A percentile compares a stretch with the other conserved stretches of the same genome.
These are phyloP conservation scores for Helicoverpa assulta DNA, from an alignment of 2,888 invertebrate species.

Conservation along the genomic window DNA sequence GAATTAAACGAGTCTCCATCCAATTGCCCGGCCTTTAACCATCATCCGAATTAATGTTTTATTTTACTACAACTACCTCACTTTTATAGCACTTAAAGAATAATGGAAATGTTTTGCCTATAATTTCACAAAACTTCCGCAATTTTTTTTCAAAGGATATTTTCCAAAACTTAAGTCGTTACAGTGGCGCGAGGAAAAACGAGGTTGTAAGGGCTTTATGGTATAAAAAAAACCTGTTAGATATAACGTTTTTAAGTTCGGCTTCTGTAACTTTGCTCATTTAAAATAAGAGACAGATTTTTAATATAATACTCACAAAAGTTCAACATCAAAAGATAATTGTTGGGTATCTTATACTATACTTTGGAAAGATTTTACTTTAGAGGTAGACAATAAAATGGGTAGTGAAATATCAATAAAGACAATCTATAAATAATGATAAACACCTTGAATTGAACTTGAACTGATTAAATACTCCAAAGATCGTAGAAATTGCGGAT, in stretches of 20 bases:
- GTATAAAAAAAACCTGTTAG: slow-evolving; percentile 24
- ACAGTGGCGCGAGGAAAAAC: slow-evolving; percentile 32
- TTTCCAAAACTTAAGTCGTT: slow-evolving; percentile 41
- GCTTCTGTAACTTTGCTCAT: slow-evolving; percentile 27
- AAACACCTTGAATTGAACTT: too few species aligned
- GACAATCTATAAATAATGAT: too few species aligned
- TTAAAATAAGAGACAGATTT: slow-evolving; percentile 26
- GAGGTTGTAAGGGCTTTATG: slow-evolving; percentile 18
- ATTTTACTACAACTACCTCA: slow-evolving; percentile 27
- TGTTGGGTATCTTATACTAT: too few species aligned
- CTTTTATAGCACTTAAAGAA: slow-evolving; percentile 27
- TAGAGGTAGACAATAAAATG: too few species aligned
- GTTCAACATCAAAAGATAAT: too few species aligned
- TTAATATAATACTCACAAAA: neutral
- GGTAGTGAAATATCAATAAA: too few species aligned
- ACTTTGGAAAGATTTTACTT: too few species aligned
- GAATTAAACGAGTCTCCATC: slow-evolving; percentile 48
- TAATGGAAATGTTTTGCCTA: slow-evolving; percentile 34
- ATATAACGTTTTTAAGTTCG: slow-evolving; percentile 27
- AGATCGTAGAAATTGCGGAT: too few species aligned
- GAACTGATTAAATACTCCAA: too few species aligned
- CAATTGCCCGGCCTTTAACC: slow-evolving; percentile 39
- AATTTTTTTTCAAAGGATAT: slow-evolving; percentile 27
- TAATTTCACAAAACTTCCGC: slow-evolving; percentile 25
- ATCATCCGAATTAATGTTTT: slow-evolving; percentile 39